phyloP scores from a whole-genome alignment of 2,888 invertebrate species.

The Ormia ochracea region DNA sequence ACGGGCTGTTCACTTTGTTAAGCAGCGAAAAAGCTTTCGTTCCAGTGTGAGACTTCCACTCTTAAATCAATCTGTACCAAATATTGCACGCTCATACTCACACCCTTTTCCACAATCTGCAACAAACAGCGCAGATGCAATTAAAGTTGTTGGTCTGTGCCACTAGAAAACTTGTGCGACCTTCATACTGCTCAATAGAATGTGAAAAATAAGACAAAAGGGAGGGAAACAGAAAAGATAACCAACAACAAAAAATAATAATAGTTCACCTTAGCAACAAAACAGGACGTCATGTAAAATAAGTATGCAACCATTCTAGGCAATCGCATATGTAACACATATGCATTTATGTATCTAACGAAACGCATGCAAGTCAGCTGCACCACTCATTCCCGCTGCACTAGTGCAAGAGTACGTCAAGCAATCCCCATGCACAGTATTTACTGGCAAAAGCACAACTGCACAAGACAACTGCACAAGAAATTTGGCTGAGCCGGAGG shows the following conservation, averaged over 20 bases:
- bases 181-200: slow-evolving; percentile 9
- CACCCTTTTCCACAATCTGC: slow-evolving; percentile 2
- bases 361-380: background rate
- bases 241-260: background rate
- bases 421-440: slow-evolving; percentile 7
- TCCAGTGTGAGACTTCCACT: slow-evolving; percentile 21
- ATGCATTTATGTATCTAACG: no score
- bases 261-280: slow-evolving; percentile 57
- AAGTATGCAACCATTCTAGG: slow-evolving; percentile 29
- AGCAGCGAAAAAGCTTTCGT: slow-evolving; percentile 29
- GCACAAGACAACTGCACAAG: no score
- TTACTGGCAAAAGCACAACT: background rate
- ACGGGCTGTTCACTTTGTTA: slow-evolving; percentile 3
- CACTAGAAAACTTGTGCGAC: slow-evolving; percentile 18
- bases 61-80: background rate
- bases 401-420: slow-evolving; percentile 7
- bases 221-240: background rate
- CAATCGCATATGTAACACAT: slow-evolving; percentile 1
- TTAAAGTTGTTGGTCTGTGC: slow-evolving; percentile 31
- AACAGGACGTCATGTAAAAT: slow-evolving; percentile 33
- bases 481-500: no score
- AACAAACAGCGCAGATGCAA: slow-evolving; percentile 53
- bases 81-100: background rate
- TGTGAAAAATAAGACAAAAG: background rate
- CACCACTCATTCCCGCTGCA: background rate